These are phyloP conservation scores for Antrozous pallidus DNA, from an alignment of 2,797 vertebrate genomes.

Conservation along the genomic window DNA sequence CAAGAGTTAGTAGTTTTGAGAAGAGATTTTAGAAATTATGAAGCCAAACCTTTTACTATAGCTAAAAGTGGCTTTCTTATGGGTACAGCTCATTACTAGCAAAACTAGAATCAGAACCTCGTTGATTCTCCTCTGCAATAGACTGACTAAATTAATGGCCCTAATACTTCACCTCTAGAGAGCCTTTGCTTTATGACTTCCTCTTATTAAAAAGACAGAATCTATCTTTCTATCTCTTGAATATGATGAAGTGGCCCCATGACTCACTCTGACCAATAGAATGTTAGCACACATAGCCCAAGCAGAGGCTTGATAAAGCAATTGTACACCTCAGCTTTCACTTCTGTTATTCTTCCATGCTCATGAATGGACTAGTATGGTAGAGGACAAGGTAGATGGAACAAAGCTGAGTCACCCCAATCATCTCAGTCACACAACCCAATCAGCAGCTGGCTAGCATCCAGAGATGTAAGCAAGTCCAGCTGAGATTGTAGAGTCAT, in stretches of 20 bases:
- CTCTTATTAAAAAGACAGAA: neutral
- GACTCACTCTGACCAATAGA: neutral
- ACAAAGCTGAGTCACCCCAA: neutral
- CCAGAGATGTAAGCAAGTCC: neutral
- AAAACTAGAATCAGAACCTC: neutral
- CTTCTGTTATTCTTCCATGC: neutral
- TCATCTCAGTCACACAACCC: neutral
- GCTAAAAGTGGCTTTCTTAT: slow-evolving; percentile 2
- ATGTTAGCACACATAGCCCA: neutral
- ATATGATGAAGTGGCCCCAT: neutral
- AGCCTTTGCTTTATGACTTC: neutral
- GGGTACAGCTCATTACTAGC: neutral
- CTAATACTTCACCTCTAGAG: neutral
- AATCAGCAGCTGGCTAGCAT: neutral
- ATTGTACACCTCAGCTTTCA: neutral
- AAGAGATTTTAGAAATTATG: slow-evolving; percentile 44
- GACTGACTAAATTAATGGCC: neutral
- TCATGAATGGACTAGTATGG: neutral
- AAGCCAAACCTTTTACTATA: slow-evolving; percentile 8
- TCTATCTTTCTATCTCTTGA: neutral
- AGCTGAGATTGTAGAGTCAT: neutral
- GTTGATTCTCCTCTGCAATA: neutral
- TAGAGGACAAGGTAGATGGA: neutral
- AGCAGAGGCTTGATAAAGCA: neutral
- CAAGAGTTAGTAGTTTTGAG: slow-evolving; percentile 18